These are phyloP conservation scores for Acanthococcus lagerstroemiae DNA, from an alignment of 2,888 invertebrate species.

Conservation along the genomic window DNA sequence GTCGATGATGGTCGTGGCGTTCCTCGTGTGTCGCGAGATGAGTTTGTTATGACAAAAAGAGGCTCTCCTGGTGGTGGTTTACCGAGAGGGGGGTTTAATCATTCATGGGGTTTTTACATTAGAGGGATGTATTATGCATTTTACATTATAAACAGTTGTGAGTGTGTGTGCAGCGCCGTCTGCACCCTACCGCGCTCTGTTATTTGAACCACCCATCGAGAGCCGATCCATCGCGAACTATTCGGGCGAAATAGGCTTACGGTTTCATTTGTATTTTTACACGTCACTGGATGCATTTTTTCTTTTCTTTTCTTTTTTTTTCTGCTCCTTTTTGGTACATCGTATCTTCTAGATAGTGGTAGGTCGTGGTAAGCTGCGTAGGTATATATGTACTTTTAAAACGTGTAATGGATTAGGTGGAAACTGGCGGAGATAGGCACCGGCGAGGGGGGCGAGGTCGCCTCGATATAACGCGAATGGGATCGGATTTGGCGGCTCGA, in stretches of 20 bases:
- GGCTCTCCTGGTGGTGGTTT: neutral
- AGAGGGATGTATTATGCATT: no score
- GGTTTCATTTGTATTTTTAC: constrained; percentile 25
- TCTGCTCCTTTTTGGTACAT: no score
- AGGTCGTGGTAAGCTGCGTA: no score
- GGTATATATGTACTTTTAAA: no score
- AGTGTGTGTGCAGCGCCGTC: neutral
- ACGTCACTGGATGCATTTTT: constrained; percentile 19
- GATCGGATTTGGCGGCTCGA: no score
- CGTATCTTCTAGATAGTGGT: neutral
- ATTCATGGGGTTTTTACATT: constrained; percentile 9
- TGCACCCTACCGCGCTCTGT: constrained; percentile 25
- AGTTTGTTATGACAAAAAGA: constrained; percentile 15
- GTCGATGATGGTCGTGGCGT: no score
- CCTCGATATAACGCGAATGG: no score
- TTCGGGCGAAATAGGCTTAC: constrained; percentile 13
- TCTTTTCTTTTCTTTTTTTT: neutral
- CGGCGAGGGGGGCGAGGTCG: no score
- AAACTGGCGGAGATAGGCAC: no score
- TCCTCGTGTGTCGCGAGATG: neutral
- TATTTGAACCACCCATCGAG: constrained; percentile 29
- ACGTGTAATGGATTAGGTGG: no score
- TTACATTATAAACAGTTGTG: neutral
- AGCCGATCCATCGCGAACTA: constrained; percentile 6
- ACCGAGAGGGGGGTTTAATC: neutral